Evolutionary conservation across 1,140 invertebrate species (phyloP).

Genomic region (Ladona fulva): DNA sequence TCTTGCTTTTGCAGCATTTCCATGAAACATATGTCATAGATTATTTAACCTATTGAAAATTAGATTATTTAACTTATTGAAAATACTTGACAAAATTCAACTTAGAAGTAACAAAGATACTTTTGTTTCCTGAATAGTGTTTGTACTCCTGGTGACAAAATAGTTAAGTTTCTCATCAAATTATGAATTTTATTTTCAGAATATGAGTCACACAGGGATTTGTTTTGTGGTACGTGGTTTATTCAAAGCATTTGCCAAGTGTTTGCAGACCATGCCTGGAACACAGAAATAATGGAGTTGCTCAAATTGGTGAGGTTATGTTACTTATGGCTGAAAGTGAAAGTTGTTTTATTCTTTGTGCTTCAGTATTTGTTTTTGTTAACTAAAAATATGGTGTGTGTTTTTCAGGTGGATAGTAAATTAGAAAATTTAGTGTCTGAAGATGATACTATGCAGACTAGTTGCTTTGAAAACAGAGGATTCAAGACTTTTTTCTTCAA

Average conservation of each 20-base stretch:
- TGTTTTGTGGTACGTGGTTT: not conserved
- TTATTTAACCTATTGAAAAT: not conserved
- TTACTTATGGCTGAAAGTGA: not conserved
- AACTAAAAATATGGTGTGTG: not conserved
- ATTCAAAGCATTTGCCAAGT: not conserved
- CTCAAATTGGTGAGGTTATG: not conserved
- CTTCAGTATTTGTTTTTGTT: not conserved
- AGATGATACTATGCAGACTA: slow-evolving; percentile 17
- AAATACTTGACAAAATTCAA: too few relatives aligned
- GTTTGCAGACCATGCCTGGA: not conserved
- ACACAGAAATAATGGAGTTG: not conserved
- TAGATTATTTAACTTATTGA: not conserved
- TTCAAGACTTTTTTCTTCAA: slow-evolving; percentile 21
- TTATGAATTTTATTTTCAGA: not conserved
- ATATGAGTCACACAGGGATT: not conserved
- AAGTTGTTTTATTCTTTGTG: too few relatives aligned
- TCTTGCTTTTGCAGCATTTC: too few relatives aligned
- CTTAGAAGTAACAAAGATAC: too few relatives aligned
- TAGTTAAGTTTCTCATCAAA: not conserved
- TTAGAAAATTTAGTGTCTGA: slow-evolving; percentile 14
- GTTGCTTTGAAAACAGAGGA: slow-evolving; percentile 17
- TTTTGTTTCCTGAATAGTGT: too few relatives aligned
- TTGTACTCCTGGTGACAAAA: not conserved
- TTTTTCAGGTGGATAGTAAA: slow-evolving; percentile 18
- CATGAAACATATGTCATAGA: too few relatives aligned